phyloP scores from a whole-genome alignment of 2,113 vertebrate species.

The Corynorhinus townsendii region DNA sequence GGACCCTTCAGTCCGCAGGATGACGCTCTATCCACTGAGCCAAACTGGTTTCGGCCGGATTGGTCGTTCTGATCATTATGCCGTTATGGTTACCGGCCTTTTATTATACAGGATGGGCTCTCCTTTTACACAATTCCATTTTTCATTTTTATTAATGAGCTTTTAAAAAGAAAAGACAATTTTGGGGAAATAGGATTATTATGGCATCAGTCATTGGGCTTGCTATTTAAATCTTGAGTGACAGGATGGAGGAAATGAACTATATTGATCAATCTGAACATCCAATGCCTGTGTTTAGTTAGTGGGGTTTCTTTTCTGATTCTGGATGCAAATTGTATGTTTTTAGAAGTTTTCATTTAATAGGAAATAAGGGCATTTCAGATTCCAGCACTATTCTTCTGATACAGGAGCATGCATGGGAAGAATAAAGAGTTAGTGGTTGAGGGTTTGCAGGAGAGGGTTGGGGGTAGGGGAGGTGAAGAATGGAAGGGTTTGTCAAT shows the following conservation, averaged over 20 bases:
- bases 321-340: slow-evolving; percentile 5
- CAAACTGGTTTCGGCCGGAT: accelerated
- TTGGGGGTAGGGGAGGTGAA: background rate
- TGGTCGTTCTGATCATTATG: no score
- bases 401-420: background rate
- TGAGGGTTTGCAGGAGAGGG: background rate
- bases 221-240: background rate
- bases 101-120: background rate
- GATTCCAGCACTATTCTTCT: background rate
- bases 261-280: background rate
- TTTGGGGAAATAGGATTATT: background rate
- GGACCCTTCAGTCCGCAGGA: no score
- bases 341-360: slow-evolving; percentile 38
- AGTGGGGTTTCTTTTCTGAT: background rate
- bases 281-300: background rate
- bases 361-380: background rate
- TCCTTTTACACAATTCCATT: background rate
- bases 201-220: background rate
- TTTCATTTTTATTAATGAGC: background rate
- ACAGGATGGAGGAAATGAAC: background rate
- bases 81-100: no score
- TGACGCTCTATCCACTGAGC: no score
- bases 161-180: background rate
- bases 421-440: slow-evolving; percentile 27
- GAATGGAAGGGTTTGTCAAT: slow-evolving; percentile 60